Evolutionary conservation across 1,140 invertebrate genomes (phyloP), one percentile per base, ranked within the genome.

Genomic region (Drosophila dunni): DNA sequence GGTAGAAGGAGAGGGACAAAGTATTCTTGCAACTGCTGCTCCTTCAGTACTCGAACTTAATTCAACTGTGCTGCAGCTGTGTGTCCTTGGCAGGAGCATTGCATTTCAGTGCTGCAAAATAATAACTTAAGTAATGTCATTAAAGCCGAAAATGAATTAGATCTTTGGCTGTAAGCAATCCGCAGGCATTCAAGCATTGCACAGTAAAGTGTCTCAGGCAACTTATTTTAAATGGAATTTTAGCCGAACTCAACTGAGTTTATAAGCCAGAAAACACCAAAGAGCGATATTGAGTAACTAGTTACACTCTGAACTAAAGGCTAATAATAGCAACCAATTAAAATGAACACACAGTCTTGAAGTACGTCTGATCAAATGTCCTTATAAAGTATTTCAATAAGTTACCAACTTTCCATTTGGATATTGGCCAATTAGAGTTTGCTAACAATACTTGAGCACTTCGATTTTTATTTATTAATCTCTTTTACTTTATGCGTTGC

Each of bases 91-190:
- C 53, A 53, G 46, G 7, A 62, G 82, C 66, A 79, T 83, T 63
- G 63, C 79, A 80, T 88, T 88, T 83, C 83, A 88, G 77, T 69
- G 80, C 75, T 62, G 77, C 24, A 80, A 88, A 88, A 89, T 88
- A 88, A 88, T 88, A 88, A 89, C 84, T 88, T 89, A 88, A 89
- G 83, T 88, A 88, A 88, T 88, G 77, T 88, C 83, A 88, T 88
- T 88, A 89, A 66, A 54, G 80, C 72, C 73, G 68, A 73, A 78
- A 89, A 80, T 79, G 83, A 84, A 88, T 88, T 88, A 88, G 73
- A 89, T 78, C 66, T 79, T 54, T 45, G 45, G 63, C 40, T 34
- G 46, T 45, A 61, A 62, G 58, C 36, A 63, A 51, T 63, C 15
- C 38, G 6, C 34, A 70, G 34, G 33, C 48, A 48, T 57, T 62